Conservation (phyloP, 2,113 vertebrate species). For the Podarcis raffonei region DNA sequence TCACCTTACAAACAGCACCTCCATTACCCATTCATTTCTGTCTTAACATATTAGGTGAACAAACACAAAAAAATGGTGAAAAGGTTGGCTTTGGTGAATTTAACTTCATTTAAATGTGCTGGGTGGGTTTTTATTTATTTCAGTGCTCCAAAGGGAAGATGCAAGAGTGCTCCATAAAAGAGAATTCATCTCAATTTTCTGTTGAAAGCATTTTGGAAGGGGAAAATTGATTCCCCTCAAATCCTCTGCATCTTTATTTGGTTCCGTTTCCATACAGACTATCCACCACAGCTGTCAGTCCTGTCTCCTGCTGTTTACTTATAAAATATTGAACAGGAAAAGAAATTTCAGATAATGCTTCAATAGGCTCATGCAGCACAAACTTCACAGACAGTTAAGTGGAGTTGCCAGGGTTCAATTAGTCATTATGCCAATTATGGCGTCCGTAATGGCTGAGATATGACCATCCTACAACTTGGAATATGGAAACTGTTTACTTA, state of each 20-base stretch:
- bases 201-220: conserved; percentile 8
- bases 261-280: conserved; percentile 8
- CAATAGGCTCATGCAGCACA: background rate
- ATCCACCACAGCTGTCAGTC: background rate
- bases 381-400: background rate
- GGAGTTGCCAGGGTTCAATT: background rate
- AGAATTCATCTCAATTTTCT: conserved; percentile 59
- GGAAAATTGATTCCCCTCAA: conserved; percentile 28
- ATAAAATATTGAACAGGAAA: background rate
- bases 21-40: background rate
- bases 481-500: background rate
- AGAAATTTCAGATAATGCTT: background rate
- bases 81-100: conserved; percentile 45
- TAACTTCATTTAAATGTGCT: conserved; percentile 42
- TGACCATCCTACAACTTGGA: background rate
- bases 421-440: background rate
- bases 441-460: too few species aligned
- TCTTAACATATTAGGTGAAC: background rate
- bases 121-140: conserved; percentile 27
- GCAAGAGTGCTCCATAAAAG: conserved; percentile 39
- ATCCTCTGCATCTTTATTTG: conserved; percentile 42
- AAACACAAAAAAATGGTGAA: conserved; percentile 6
- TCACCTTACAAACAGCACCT: too few species aligned
- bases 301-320: conserved; percentile 3
- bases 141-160: conserved; percentile 53